phyloP scores from a whole-genome alignment of 2,888 invertebrate species.

The Villa cingulata region DNA sequence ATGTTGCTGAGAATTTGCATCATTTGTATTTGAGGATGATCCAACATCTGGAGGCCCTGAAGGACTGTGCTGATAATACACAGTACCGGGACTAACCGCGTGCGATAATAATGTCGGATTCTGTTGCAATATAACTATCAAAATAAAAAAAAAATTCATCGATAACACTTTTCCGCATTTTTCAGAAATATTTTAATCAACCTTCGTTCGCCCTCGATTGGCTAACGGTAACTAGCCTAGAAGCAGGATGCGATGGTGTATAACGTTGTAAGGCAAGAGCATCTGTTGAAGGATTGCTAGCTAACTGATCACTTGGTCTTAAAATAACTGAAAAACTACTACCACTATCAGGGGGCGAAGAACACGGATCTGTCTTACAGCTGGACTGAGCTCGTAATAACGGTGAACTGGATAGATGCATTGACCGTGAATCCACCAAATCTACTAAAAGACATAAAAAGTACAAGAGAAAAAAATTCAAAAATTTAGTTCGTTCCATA shows the following conservation, averaged over 20 bases:
- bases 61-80: slow-evolving; percentile 40
- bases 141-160: background rate
- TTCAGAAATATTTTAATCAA: slow-evolving; percentile 9
- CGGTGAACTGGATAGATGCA: slow-evolving; percentile 30
- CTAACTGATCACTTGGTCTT: slow-evolving; percentile 24
- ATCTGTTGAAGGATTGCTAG: slow-evolving; percentile 17
- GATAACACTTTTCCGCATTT: background rate
- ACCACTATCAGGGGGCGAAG: slow-evolving; percentile 24
- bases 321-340: slow-evolving; percentile 31
- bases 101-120: slow-evolving; percentile 37
- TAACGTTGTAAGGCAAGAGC: slow-evolving; percentile 26
- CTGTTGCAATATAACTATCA: slow-evolving; percentile 34
- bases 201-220: slow-evolving; percentile 30
- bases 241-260: slow-evolving; percentile 24
- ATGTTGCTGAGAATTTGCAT: slow-evolving; percentile 17
- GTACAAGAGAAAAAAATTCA: background rate
- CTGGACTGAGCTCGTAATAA: slow-evolving; percentile 23
- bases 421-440: slow-evolving; percentile 33
- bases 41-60: slow-evolving; percentile 18
- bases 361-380: slow-evolving; percentile 28
- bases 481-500: no score
- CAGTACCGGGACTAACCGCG: slow-evolving; percentile 38
- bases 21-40: slow-evolving; percentile 15
- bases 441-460: slow-evolving; percentile 24
- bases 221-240: slow-evolving; percentile 21